Base-by-base conservation (phyloP, 2,888 invertebrate species). In the Caenorhabditis sp. region DNA sequence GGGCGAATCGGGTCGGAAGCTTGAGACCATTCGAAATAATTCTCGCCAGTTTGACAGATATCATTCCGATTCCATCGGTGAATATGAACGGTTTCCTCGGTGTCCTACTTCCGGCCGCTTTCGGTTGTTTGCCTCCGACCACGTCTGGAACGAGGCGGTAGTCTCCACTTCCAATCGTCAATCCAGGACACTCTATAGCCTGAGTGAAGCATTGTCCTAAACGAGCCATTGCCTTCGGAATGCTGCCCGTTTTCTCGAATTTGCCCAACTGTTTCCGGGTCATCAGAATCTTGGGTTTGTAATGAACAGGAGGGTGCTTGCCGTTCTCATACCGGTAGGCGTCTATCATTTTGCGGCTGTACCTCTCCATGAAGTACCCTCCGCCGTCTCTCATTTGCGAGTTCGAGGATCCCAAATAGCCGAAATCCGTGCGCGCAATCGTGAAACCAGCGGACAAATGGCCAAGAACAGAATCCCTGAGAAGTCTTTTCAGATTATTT, bases 131-230 rank as follows among this genome's bases (percentile, higher is more conserved):
- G 9, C 78, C 72, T 1, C 80, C 78, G 4, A 26, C 7, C 2
- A 59, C 26, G 39, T 75, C 62, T 1, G 50, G 32, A 5, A 56
- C 32, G 2, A 48, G 11, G 13, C 5, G 4, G 15, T 56, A 56
- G 20, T 56, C 56, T 5, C 17, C 2, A 0, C 20, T 6, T 15
- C 26, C 22, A 6, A 66, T 50, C 2, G 39, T 30, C 0, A 66
- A 20, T 17, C 50, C 41, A 6, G 35, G 11, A 17, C 59, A 74
- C 5, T 27, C n/a, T 24, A 56, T 48, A 8, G 66, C 66, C 22
- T 89, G 88, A 0, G 90, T 89, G 59, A 90, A 89, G 58, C 87
- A 87, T 56, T 89, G 89, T 13, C 89, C 90, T 65, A 90, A 76
- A 22, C 90, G 81, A 5, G 89, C 88, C 82, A 90, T 87, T 39